Percentiles rank a stretch among this genome's conserved stretches.
Evolutionary conservation across 2,888 invertebrate species (phyloP).

Genomic region (Synanthedon vespiformis): DNA sequence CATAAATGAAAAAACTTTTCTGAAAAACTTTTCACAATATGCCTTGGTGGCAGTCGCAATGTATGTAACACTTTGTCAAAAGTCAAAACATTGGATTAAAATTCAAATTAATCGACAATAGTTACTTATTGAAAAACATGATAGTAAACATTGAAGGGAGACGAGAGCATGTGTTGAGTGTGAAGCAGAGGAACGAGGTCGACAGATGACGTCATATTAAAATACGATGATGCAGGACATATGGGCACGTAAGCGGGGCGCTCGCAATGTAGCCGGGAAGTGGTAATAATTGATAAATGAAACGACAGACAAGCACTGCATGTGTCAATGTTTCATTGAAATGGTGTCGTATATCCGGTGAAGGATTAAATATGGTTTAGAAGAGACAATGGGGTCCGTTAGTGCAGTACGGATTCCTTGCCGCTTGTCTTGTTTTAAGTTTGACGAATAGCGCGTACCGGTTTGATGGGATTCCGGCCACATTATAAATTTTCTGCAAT

Average conservation of each 20-base stretch:
- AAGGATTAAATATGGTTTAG: background rate
- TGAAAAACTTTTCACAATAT: too few relatives aligned
- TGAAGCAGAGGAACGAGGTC: constrained; percentile 50
- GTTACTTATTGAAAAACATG: too few relatives aligned
- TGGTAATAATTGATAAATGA: constrained; percentile 52
- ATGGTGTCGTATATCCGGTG: background rate
- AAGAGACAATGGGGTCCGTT: constrained; percentile 13
- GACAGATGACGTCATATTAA: constrained; percentile 47
- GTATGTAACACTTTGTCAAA: too few relatives aligned
- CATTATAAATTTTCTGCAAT: background rate
- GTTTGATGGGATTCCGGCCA: background rate
- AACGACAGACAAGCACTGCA: constrained; percentile 24
- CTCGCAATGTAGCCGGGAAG: constrained; percentile 22
- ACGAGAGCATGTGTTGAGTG: constrained; percentile 31
- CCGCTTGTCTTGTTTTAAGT: background rate
- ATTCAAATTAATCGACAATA: too few relatives aligned
- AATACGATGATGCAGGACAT: constrained; percentile 45
- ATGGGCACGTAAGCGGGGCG: constrained; percentile 24
- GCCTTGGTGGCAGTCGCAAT: too few relatives aligned
- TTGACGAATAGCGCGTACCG: background rate
- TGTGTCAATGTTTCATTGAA: constrained; percentile 11
- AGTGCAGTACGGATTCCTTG: constrained; percentile 18
- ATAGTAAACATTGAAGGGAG: constrained; percentile 36
- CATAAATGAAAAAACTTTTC: too few relatives aligned
- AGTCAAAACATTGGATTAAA: too few relatives aligned